Evolutionary conservation across 1,140 invertebrate species (phyloP).

Genomic region (Brachionus rotundiformis): DNA sequence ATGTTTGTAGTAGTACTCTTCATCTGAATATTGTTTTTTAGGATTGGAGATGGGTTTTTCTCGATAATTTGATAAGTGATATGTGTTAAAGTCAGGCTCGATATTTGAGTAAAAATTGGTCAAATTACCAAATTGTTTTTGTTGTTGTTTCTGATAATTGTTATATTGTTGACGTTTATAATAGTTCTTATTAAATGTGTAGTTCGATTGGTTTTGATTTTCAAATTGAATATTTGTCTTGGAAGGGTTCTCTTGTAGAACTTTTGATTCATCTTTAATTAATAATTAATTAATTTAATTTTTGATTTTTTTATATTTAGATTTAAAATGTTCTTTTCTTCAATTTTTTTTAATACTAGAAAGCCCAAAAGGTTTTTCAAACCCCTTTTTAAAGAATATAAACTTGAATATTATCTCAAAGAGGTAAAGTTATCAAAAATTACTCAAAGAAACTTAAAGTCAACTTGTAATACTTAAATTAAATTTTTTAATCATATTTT

Average conservation of each 20-base stretch:
- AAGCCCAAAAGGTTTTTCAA: no score
- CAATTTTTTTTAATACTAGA: no score
- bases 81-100: constrained; percentile 15
- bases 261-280: neutral
- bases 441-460: no score
- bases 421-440: no score
- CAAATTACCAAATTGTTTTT: constrained; percentile 38
- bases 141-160: constrained; percentile 40
- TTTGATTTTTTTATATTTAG: neutral
- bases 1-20: neutral
- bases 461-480: no score
- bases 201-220: neutral
- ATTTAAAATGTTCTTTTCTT: no score
- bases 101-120: constrained; percentile 12
- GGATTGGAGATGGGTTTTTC: neutral
- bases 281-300: no score
- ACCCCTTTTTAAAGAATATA: no score
- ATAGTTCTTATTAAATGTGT: constrained; percentile 20
- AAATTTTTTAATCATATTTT: no score
- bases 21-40: neutral
- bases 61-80: neutral
- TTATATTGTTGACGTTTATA: constrained; percentile 43
- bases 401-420: no score
- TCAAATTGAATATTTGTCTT: neutral
- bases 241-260: neutral